Conservation (phyloP, 2,113 vertebrate genomes). For the Ictalurus furcatus region DNA sequence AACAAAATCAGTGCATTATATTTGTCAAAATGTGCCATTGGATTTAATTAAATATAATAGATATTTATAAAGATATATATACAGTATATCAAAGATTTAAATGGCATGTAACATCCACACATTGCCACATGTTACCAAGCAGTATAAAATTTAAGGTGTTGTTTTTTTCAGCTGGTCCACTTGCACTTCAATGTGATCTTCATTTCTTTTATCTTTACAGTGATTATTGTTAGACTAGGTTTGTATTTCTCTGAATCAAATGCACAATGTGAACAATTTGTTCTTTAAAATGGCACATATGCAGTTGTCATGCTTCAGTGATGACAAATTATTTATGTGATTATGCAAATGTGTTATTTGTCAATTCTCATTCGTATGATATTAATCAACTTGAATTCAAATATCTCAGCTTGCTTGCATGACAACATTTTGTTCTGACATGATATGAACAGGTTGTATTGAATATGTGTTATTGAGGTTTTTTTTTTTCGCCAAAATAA, state of each 20-base stretch:
- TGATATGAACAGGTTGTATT: neutral
- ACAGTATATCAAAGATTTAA: neutral
- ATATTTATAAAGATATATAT: neutral
- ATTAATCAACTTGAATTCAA: conserved; percentile 18
- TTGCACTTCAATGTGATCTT: neutral
- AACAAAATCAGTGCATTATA: conserved; percentile 25
- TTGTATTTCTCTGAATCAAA: conserved; percentile 7
- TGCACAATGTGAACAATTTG: conserved; percentile 33
- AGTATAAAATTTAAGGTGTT: neutral
- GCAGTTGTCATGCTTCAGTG: conserved; percentile 39
- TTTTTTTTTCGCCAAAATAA: conserved; percentile 33
- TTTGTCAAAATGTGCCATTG: conserved; percentile 10
- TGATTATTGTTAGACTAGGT: conserved; percentile 11
- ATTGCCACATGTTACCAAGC: neutral
- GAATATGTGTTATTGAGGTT: neutral
- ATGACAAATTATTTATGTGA: conserved; percentile 40
- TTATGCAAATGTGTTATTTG: conserved; percentile 21
- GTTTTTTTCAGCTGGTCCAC: neutral
- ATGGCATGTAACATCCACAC: neutral
- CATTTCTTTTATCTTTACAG: neutral
- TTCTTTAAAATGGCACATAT: conserved; percentile 16
- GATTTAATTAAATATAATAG: neutral
- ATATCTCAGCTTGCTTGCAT: conserved; percentile 32
- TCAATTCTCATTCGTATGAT: conserved; percentile 32
- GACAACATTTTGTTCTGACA: conserved; percentile 11